Evolutionary conservation across 2,797 vertebrate genomes (phyloP).

Genomic region (Sebastiscus albofasciatus): DNA sequence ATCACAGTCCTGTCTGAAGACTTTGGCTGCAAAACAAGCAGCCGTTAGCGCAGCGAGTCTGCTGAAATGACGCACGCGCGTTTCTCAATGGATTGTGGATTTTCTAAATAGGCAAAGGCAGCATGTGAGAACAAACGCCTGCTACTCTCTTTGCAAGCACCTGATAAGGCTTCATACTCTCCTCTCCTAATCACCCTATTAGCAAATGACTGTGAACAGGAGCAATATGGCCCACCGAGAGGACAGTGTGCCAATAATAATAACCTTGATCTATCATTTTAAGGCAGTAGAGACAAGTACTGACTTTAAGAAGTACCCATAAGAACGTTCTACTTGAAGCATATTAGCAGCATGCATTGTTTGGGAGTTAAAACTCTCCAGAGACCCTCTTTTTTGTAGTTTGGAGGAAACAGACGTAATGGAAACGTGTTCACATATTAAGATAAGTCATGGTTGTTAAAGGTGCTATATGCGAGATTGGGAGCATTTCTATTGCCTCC

Average conservation of each 20-base stretch:
- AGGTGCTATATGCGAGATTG: too few species aligned
- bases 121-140: not conserved
- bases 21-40: not conserved
- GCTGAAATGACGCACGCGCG: not conserved
- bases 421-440: too few species aligned
- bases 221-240: not conserved
- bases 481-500: too few species aligned
- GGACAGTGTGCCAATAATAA: not conserved
- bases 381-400: too few species aligned
- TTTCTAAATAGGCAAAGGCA: not conserved
- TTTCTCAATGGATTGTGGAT: not conserved
- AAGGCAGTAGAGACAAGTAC: not conserved
- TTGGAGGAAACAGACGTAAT: too few species aligned
- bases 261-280: not conserved
- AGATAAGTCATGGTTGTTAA: too few species aligned
- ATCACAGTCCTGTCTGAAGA: conserved; percentile 7
- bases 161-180: not conserved
- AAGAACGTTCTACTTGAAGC: not conserved
- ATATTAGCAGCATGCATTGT: not conserved
- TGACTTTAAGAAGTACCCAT: not conserved
- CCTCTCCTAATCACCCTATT: not conserved
- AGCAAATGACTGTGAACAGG: not conserved
- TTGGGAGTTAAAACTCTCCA: not conserved
- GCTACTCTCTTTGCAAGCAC: not conserved
- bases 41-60: not conserved